A percentile compares a stretch with the other conserved stretches of the same genome.
phyloP scores from a whole-genome alignment of 2,888 invertebrate genomes.

The Leucoma salicis region DNA sequence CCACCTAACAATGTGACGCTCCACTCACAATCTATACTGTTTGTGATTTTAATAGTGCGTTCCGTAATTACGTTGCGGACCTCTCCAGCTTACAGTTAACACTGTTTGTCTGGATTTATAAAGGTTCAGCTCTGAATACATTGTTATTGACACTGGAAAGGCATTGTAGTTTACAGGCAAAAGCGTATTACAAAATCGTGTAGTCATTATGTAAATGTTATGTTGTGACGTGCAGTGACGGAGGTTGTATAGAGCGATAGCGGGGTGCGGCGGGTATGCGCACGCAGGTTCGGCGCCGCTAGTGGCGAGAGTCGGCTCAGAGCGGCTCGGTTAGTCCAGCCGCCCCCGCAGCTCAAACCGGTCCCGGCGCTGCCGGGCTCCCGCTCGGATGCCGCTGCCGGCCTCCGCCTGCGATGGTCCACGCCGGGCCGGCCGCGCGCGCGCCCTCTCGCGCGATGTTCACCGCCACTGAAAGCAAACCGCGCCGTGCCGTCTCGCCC shows the following conservation, averaged over 20 bases:
- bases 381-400: constrained; percentile 80
- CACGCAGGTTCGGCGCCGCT: constrained; percentile 29
- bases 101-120: constrained; percentile 13
- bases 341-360: constrained; percentile 74
- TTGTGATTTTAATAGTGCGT: not conserved
- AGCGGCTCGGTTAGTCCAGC: constrained; percentile 66
- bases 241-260: constrained; percentile 61
- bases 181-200: constrained; percentile 20
- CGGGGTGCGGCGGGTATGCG: constrained; percentile 36
- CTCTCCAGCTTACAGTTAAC: constrained; percentile 8
- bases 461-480: constrained; percentile 76
- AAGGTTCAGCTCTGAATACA: constrained; percentile 16
- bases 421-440: constrained; percentile 81
- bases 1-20: constrained; percentile 25
- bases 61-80: not conserved
- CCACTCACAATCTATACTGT: constrained; percentile 43
- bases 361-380: constrained; percentile 76
- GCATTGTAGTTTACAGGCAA: constrained; percentile 11
- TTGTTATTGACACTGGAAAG: constrained; percentile 26
- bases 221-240: constrained; percentile 48
- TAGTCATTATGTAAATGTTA: constrained; percentile 36
- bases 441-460: constrained; percentile 79
- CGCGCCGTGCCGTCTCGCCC: constrained; percentile 81
- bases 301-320: constrained; percentile 44
- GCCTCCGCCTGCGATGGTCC: constrained; percentile 81